phyloP scores from a whole-genome alignment of 2,888 invertebrate species.

The Drosophila affinis region DNA sequence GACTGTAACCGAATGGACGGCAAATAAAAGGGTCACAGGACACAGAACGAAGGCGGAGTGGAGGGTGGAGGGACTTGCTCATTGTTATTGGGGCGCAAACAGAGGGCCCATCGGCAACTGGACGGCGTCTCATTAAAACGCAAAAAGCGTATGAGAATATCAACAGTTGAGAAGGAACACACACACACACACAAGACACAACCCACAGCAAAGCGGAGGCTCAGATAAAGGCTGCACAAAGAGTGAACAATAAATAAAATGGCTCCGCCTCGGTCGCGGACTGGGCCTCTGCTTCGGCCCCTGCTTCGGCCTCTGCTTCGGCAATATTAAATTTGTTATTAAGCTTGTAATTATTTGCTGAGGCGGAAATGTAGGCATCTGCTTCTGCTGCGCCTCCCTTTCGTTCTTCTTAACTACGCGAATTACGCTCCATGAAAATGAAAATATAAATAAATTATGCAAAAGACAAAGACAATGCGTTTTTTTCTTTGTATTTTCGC shows the following conservation, averaged over 20 bases:
- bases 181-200: background rate
- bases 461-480: constrained; percentile 76
- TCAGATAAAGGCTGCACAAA: constrained; percentile 34
- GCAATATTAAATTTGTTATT: constrained; percentile 77
- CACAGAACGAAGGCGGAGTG: constrained; percentile 2
- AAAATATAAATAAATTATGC: constrained; percentile 76
- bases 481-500: constrained; percentile 40
- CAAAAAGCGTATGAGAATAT: constrained; percentile 68
- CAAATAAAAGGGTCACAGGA: constrained; percentile 57
- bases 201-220: background rate
- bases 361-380: constrained; percentile 68
- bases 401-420: constrained; percentile 44
- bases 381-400: constrained; percentile 19
- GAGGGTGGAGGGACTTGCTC: constrained; percentile 43
- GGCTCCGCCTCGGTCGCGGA: constrained; percentile 6
- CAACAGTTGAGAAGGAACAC: constrained; percentile 55
- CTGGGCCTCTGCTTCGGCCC: too few relatives aligned
- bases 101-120: constrained; percentile 20
- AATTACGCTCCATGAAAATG: constrained; percentile 42
- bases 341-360: constrained; percentile 76
- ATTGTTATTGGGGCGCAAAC: constrained; percentile 67
- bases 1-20: constrained; percentile 42
- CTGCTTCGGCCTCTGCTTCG: constrained; percentile 19
- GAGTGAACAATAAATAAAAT: constrained; percentile 53
- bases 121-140: constrained; percentile 69